phyloP scores from a whole-genome alignment of 2,888 invertebrate species.

The Creontiades dilutus region DNA sequence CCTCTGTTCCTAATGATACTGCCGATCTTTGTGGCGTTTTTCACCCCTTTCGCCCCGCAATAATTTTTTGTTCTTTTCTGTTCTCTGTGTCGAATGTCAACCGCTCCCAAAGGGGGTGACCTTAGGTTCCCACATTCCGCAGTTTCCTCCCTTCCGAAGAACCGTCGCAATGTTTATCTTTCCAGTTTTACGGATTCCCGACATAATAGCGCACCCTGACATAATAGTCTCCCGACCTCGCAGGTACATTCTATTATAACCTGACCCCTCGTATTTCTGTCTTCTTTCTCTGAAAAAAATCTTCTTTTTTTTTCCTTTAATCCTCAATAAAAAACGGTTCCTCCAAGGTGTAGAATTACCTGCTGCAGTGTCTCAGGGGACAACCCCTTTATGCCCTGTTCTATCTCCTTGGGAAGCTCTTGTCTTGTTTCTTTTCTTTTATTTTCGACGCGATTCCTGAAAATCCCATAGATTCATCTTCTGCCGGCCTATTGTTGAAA shows the following conservation, averaged over 20 bases:
- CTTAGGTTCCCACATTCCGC: conserved; percentile 60
- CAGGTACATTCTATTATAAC: conserved; percentile 61
- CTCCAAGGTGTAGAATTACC: conserved; percentile 32
- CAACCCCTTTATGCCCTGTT: conserved; percentile 39
- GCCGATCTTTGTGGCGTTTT: conserved; percentile 47
- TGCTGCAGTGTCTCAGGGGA: conserved; percentile 6
- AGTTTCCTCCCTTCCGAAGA: neutral
- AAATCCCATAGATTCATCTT: conserved; percentile 34
- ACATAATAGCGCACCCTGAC: conserved; percentile 70
- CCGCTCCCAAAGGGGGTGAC: conserved; percentile 56
- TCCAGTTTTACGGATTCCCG: conserved; percentile 66
- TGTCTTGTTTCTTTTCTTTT: conserved; percentile 13
- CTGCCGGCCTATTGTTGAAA: neutral
- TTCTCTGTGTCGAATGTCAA: conserved; percentile 26
- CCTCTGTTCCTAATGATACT: conserved; percentile 61
- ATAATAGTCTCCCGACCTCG: conserved; percentile 69
- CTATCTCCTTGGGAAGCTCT: conserved; percentile 25
- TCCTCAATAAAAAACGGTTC: neutral
- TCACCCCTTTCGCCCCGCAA: conserved; percentile 35
- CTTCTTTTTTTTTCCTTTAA: neutral
- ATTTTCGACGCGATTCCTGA: conserved; percentile 6
- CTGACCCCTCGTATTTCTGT: conserved; percentile 36
- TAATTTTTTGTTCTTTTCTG: neutral
- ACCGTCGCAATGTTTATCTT: conserved; percentile 73
- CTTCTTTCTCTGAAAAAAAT: neutral